These are phyloP conservation scores for Apeira syringaria DNA, from an alignment of 2,888 invertebrate species.

Conservation along the genomic window DNA sequence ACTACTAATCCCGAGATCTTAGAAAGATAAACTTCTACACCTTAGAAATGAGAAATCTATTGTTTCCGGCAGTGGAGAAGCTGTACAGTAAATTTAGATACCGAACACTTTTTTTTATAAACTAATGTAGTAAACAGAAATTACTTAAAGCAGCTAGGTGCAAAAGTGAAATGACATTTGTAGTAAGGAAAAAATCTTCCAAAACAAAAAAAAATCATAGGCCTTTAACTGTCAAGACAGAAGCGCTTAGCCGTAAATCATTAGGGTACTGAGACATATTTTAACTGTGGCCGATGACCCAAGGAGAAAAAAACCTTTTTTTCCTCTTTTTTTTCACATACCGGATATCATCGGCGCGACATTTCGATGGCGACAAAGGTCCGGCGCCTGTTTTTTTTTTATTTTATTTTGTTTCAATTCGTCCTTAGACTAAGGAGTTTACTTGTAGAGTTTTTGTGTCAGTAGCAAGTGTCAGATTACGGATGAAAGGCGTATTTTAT, in stretches of 20 bases:
- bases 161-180: constrained; percentile 23
- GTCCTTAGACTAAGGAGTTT: constrained; percentile 19
- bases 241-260: constrained; percentile 65
- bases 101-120: too few relatives aligned
- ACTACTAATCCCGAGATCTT: too few relatives aligned
- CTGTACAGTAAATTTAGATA: too few relatives aligned
- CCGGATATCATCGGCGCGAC: constrained; percentile 77
- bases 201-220: constrained; percentile 29
- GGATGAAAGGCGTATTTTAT: constrained; percentile 17
- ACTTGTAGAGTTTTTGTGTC: constrained; percentile 24
- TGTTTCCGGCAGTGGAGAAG: too few relatives aligned
- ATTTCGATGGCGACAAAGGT: constrained; percentile 67
- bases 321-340: constrained; percentile 41
- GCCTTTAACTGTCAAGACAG: constrained; percentile 31
- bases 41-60: too few relatives aligned
- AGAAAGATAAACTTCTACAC: too few relatives aligned
- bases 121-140: too few relatives aligned
- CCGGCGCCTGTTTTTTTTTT: constrained; percentile 65
- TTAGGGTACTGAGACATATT: constrained; percentile 55
- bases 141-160: too few relatives aligned
- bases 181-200: constrained; percentile 38
- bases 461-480: constrained; percentile 41
- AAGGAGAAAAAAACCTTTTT: constrained; percentile 35
- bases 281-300: constrained; percentile 64
- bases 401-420: constrained; percentile 11